These are phyloP conservation scores for Pherbina coryleti DNA, from an alignment of 2,888 invertebrate species.

Conservation along the genomic window DNA sequence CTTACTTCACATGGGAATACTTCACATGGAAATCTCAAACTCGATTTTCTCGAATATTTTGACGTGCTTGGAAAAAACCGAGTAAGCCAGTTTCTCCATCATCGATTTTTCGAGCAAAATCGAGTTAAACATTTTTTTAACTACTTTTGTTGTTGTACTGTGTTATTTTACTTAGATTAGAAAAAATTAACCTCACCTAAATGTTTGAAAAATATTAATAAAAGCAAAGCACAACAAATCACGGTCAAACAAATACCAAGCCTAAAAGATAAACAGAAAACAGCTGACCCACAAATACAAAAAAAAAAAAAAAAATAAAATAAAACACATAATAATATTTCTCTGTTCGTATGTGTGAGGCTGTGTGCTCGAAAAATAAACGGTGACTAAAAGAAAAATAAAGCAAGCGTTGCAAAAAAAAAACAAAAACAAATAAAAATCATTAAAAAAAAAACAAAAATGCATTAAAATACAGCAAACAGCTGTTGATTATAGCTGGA, in stretches of 20 bases:
- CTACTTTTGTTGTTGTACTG: no score
- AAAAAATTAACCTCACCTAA: no score
- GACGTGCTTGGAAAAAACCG: no score
- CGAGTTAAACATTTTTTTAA: no score
- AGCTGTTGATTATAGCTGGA: neutral
- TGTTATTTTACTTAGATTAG: no score
- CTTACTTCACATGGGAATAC: no score
- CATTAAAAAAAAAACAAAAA: neutral
- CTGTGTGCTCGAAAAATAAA: neutral
- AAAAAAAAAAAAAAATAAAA: conserved; percentile 18
- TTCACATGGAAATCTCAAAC: no score
- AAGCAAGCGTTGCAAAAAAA: neutral
- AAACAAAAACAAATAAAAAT: conserved; percentile 1
- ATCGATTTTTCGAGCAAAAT: no score
- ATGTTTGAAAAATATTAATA: neutral
- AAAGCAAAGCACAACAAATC: neutral
- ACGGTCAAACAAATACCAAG: conserved; percentile 15
- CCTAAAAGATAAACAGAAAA: conserved; percentile 24
- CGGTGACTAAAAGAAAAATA: conserved; percentile 3
- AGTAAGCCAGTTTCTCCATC: no score
- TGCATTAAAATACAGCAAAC: neutral
- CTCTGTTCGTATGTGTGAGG: neutral
- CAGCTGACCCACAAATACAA: conserved; percentile 28
- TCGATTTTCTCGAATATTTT: no score
- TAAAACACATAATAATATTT: conserved; percentile 4